Evolutionary conservation across 2,797 vertebrate species (phyloP).

Genomic region (Sebastes cheni): DNA sequence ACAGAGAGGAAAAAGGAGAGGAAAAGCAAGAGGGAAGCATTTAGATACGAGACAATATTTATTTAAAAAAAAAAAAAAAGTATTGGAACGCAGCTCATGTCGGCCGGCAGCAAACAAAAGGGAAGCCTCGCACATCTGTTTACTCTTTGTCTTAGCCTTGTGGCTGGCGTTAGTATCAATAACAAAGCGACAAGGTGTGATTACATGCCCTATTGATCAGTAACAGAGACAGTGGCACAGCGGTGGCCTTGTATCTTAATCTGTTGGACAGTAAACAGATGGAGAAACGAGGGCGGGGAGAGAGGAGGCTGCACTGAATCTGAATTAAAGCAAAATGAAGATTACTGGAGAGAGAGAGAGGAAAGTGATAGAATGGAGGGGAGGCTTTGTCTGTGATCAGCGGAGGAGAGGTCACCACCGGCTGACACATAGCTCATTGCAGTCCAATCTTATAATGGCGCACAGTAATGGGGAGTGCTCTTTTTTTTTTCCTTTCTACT

Average conservation of each 20-base stretch:
- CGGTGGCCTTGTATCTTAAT: conserved; percentile 51
- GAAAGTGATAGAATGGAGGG: not conserved
- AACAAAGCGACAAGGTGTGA: conserved; percentile 55
- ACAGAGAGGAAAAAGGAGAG: not conserved
- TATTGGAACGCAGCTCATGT: conserved; percentile 11
- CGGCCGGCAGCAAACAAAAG: conserved; percentile 18
- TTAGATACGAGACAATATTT: conserved; percentile 25
- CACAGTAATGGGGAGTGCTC: not conserved
- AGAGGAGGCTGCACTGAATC: conserved; percentile 8
- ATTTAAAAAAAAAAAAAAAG: not conserved
- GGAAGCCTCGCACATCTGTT: conserved; percentile 14
- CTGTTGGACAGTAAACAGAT: conserved; percentile 59
- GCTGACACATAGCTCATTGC: conserved; percentile 11
- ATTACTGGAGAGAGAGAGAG: not conserved
- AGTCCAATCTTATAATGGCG: not conserved
- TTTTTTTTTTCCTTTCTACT: not conserved
- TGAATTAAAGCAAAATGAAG: conserved; percentile 37
- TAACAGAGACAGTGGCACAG: conserved; percentile 45
- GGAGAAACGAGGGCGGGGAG: not conserved
- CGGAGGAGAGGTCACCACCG: not conserved
- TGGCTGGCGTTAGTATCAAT: conserved; percentile 43
- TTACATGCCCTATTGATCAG: conserved; percentile 70
- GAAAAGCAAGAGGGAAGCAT: not conserved
- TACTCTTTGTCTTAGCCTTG: conserved; percentile 27
- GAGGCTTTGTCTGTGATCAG: conserved; percentile 8